phyloP scores from a whole-genome alignment of 1,140 invertebrate genomes.

The Ceratosolen fusciceps region DNA sequence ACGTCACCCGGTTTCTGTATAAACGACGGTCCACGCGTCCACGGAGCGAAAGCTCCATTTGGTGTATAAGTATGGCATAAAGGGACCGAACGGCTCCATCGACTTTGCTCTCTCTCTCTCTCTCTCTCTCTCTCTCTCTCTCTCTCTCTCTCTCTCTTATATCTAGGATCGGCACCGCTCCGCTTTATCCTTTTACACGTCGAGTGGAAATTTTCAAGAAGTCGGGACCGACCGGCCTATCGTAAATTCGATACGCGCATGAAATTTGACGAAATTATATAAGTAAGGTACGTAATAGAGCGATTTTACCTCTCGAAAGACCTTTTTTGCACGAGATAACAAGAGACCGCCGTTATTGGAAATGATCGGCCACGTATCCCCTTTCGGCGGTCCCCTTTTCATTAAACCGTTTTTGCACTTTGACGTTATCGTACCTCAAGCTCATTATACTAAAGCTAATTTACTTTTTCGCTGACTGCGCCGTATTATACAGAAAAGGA shows the following conservation, averaged over 20 bases:
- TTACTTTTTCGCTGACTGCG: no score
- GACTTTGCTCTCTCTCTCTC: neutral
- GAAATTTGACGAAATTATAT: constrained; percentile 3
- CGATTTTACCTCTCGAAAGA: no score
- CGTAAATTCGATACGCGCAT: neutral
- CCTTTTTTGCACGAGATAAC: no score
- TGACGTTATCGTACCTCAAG: no score
- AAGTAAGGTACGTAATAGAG: neutral
- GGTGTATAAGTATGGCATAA: constrained; percentile 35
- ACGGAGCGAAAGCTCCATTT: neutral
- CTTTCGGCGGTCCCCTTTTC: no score
- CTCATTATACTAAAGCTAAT: no score
- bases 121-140: neutral
- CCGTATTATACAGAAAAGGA: no score
- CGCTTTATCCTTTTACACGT: constrained; percentile 31
- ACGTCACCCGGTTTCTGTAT: constrained; percentile 1
- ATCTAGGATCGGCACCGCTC: neutral
- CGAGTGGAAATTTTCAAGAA: constrained; percentile 45
- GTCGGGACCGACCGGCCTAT: neutral
- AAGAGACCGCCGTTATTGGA: no score
- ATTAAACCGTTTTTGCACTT: no score
- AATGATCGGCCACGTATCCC: no score
- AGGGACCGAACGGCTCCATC: constrained; percentile 11
- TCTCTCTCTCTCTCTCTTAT: neutral
- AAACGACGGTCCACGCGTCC: neutral